Percentiles rank a stretch among this genome's conserved stretches.
Conservation (phyloP, 1,140 invertebrate genomes). For the Diuraphis noxia region DNA sequence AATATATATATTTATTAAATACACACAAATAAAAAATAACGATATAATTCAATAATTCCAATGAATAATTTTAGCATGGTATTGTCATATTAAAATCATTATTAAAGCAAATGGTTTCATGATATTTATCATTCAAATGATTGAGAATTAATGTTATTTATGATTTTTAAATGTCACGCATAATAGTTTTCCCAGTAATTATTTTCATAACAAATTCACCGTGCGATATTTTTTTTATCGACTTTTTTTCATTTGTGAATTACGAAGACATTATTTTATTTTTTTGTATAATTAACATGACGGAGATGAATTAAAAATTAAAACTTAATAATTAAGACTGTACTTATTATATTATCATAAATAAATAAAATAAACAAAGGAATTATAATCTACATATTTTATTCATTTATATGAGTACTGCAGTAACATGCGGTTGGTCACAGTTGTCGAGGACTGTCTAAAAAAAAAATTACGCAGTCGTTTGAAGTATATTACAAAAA, state of each 20-base stretch:
- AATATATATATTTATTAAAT: conserved; percentile 27
- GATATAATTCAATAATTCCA: not conserved
- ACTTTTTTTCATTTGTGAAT: not conserved
- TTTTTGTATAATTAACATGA: not conserved
- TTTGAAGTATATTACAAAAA: not conserved
- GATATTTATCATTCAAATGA: not conserved
- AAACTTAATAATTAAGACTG: not conserved
- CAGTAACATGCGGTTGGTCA: not conserved
- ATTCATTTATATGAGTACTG: not conserved
- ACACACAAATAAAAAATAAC: not conserved
- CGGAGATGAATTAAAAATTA: not conserved
- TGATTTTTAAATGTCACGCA: not conserved
- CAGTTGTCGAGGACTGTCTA: not conserved
- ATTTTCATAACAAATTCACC: not conserved
- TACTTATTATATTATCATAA: not conserved
- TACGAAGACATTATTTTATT: not conserved
- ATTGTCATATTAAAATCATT: not conserved
- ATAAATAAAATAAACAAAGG: not conserved
- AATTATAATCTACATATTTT: not conserved
- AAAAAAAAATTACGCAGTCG: not conserved
- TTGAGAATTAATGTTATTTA: conserved; percentile 13
- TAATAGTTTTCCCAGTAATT: not conserved
- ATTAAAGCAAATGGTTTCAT: not conserved
- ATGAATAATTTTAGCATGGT: conserved; percentile 7
- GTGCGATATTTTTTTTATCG: not conserved